Percentiles rank a stretch among this genome's conserved stretches.
Evolutionary conservation across 2,888 invertebrate species (phyloP).

Genomic region (Trachelus troglodyta): DNA sequence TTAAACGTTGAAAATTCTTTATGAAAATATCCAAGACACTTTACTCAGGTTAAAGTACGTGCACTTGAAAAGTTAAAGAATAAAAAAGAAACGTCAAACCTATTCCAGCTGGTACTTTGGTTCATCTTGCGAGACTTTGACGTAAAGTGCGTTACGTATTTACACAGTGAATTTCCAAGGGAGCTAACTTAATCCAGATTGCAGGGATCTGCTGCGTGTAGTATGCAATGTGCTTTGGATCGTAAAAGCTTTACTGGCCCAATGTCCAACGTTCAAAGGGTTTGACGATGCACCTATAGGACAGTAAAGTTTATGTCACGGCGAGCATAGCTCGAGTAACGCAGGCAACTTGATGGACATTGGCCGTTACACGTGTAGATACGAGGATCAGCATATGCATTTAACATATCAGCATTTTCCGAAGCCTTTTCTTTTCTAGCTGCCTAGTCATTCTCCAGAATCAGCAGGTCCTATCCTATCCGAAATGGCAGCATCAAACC

Average conservation of each 20-base stretch:
- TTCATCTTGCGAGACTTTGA: background rate
- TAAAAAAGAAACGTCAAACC: background rate
- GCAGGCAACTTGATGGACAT: background rate
- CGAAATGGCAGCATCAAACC: background rate
- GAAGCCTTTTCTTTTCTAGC: background rate
- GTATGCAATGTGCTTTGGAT: background rate
- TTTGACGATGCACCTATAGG: constrained; percentile 1
- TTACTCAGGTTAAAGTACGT: background rate
- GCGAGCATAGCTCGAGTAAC: background rate
- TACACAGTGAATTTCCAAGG: background rate
- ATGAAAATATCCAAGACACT: background rate
- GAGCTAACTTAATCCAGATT: background rate
- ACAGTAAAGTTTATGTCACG: background rate
- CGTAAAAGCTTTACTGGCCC: constrained; percentile 1
- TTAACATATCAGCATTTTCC: background rate
- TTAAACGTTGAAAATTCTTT: background rate
- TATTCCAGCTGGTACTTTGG: background rate
- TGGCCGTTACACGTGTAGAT: background rate
- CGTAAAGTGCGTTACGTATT: background rate
- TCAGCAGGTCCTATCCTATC: background rate
- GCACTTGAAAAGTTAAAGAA: background rate
- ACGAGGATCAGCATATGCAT: background rate
- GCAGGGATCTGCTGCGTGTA: background rate
- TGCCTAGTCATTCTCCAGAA: background rate
- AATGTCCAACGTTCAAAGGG: background rate